These are phyloP conservation scores for Aporophyla nigra DNA, from an alignment of 2,888 invertebrate genomes.

Conservation along the genomic window DNA sequence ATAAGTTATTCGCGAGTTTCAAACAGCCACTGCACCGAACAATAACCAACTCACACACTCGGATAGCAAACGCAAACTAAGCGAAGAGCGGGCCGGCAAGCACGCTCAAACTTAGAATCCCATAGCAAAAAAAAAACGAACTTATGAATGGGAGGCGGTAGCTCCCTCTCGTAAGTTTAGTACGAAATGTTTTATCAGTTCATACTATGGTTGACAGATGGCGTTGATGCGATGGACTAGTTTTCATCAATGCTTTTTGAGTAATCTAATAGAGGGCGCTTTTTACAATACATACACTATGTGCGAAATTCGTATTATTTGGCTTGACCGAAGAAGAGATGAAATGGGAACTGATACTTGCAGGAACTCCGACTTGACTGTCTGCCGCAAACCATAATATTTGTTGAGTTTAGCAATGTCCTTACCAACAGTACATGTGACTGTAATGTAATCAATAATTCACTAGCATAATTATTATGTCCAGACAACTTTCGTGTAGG, in stretches of 20 bases:
- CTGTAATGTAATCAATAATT: background rate
- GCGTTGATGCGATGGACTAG: background rate
- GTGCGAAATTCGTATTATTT: background rate
- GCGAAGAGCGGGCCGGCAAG: conserved; percentile 40
- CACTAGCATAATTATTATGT: background rate
- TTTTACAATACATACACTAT: background rate
- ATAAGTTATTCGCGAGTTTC: conserved; percentile 86
- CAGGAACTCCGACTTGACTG: background rate
- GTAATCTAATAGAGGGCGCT: conserved; percentile 26
- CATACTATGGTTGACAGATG: conserved; percentile 1
- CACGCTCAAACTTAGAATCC: conserved; percentile 58
- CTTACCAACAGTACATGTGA: background rate
- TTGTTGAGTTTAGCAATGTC: background rate
- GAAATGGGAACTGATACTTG: background rate
- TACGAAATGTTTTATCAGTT: conserved; percentile 10
- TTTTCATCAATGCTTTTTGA: background rate
- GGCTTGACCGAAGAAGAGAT: background rate
- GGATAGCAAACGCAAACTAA: conserved; percentile 82
- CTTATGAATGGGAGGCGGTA: conserved; percentile 20
- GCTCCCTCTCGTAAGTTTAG: conserved; percentile 44
- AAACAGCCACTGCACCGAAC: conserved; percentile 70
- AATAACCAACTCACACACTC: conserved; percentile 72
- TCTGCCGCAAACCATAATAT: background rate
- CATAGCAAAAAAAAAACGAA: conserved; percentile 48
- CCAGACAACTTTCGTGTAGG: background rate